Conservation (phyloP, 1,140 invertebrate species). For the Andrena cerasifolii region DNA sequence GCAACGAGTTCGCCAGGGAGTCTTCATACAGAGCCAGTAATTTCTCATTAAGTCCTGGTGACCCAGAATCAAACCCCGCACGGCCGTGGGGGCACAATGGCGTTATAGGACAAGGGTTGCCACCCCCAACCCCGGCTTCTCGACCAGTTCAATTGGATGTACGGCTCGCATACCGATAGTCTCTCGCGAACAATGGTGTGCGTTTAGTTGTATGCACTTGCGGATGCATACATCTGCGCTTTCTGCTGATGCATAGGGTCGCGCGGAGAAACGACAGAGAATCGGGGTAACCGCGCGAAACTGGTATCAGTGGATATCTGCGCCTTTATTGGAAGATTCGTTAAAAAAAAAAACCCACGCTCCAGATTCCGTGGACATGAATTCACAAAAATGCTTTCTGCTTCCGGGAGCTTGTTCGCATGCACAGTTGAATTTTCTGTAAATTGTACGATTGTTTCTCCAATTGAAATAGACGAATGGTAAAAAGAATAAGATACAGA, state of each 20-base stretch:
- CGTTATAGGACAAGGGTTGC: conserved; percentile 37
- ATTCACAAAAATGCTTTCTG: too few relatives aligned
- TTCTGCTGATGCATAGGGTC: conserved; percentile 23
- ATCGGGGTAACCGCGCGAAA: conserved; percentile 6
- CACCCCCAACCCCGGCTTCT: conserved; percentile 16
- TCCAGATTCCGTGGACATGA: background rate
- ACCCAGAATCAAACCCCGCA: conserved; percentile 58
- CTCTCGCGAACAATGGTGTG: conserved; percentile 47
- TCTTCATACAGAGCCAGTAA: conserved; percentile 40
- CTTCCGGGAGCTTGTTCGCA: too few relatives aligned
- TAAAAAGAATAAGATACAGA: too few relatives aligned
- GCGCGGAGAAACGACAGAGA: background rate
- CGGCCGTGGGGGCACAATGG: conserved; percentile 47
- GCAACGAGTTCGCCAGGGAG: conserved; percentile 39
- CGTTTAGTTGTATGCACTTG: conserved; percentile 12
- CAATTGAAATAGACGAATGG: too few relatives aligned
- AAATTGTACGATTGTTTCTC: too few relatives aligned
- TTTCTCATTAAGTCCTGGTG: conserved; percentile 62
- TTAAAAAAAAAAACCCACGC: background rate
- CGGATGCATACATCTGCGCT: background rate
- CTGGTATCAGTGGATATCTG: background rate
- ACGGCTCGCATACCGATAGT: conserved; percentile 56
- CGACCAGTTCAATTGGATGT: conserved; percentile 61
- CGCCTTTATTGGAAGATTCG: background rate
- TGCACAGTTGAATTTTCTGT: too few relatives aligned